These are phyloP conservation scores for Atlantisia rogersi DNA, from an alignment of 2,113 vertebrate genomes.

Conservation along the genomic window DNA sequence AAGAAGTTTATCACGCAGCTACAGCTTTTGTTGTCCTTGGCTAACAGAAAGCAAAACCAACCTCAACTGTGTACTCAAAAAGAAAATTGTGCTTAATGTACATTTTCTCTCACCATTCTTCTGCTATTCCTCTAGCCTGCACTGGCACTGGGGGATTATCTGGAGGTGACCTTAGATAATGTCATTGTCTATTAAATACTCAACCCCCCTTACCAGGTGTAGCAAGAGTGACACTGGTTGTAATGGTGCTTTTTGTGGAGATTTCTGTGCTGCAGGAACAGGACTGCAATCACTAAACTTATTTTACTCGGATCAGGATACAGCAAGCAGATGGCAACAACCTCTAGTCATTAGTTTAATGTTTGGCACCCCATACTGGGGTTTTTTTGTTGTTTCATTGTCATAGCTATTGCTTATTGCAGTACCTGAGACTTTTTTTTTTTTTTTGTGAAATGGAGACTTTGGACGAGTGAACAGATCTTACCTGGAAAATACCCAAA, in stretches of 20 bases:
- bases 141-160: not conserved
- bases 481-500: not conserved
- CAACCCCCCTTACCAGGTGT: not conserved
- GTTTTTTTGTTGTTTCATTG: not conserved
- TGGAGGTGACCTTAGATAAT: not conserved
- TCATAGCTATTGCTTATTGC: not conserved
- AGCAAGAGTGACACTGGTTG: not conserved
- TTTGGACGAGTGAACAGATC: not conserved
- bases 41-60: constrained; percentile 36
- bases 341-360: not conserved
- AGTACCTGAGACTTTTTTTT: not conserved
- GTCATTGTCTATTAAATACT: not conserved
- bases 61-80: not conserved
- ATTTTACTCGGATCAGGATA: not conserved
- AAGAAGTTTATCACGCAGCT: constrained; percentile 30
- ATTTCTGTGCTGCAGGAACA: not conserved
- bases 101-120: not conserved
- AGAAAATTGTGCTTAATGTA: not conserved
- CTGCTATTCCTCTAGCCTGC: not conserved
- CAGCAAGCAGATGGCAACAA: not conserved
- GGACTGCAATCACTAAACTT: not conserved
- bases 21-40: constrained; percentile 59
- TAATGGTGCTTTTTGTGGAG: not conserved
- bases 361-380: not conserved
- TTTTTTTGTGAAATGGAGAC: not conserved